phyloP scores from a whole-genome alignment of 2,888 invertebrate genomes.

The Diaphora mendica region DNA sequence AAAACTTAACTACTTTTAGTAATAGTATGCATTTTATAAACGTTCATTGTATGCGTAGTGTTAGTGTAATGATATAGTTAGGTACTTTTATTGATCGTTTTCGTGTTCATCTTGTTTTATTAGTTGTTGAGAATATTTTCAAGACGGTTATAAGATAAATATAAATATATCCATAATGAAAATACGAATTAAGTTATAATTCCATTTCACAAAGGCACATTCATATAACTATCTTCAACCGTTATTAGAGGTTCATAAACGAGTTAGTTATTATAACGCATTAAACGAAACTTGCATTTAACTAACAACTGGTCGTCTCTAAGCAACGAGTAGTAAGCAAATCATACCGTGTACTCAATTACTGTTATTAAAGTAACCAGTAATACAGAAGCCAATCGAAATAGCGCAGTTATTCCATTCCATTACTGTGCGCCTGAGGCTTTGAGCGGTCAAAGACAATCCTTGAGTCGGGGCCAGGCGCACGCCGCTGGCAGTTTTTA shows the following conservation, averaged over 20 bases:
- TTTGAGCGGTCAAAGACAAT: slow-evolving; percentile 76
- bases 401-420: slow-evolving; percentile 70
- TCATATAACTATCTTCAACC: background rate
- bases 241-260: background rate
- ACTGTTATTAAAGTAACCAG: slow-evolving; percentile 74
- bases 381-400: slow-evolving; percentile 79
- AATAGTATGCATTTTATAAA: slow-evolving; percentile 59
- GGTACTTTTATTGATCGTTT: slow-evolving; percentile 61
- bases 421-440: slow-evolving; percentile 76
- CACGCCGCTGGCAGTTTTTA: slow-evolving; percentile 78
- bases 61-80: slow-evolving; percentile 57
- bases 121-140: slow-evolving; percentile 18
- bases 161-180: background rate
- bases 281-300: background rate
- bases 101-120: slow-evolving; percentile 54
- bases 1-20: slow-evolving; percentile 68
- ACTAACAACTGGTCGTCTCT: slow-evolving; percentile 33
- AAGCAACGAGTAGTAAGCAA: slow-evolving; percentile 59
- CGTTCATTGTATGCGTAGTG: slow-evolving; percentile 67
- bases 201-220: background rate
- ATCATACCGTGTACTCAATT: slow-evolving; percentile 66
- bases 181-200: background rate
- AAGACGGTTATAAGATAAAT: background rate
- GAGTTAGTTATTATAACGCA: slow-evolving; percentile 1
- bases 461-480: slow-evolving; percentile 68